Evolutionary conservation across 2,888 invertebrate species (phyloP).

Genomic region (Plebejus melissa): DNA sequence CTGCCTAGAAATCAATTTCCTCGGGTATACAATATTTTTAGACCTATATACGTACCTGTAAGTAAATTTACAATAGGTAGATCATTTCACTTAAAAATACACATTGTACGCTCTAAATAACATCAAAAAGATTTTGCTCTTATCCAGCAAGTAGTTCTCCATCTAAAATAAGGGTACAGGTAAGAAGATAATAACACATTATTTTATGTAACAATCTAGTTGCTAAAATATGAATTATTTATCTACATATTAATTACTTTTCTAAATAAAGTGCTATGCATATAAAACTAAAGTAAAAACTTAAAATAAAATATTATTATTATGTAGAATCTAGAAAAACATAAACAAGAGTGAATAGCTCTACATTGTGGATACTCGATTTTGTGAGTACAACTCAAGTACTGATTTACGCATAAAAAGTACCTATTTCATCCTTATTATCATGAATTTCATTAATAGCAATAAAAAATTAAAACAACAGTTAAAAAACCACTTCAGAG

Average conservation of each 20-base stretch:
- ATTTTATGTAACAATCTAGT: not conserved
- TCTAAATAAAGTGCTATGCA: no score
- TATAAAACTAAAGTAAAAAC: no score
- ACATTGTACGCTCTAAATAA: no score
- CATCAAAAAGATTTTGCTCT: not conserved
- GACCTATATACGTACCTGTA: no score
- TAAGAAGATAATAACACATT: no score
- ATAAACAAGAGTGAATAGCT: not conserved
- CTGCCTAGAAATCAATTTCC: no score
- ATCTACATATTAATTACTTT: no score
- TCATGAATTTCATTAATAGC: not conserved
- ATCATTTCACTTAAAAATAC: no score
- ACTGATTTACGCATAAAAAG: not conserved
- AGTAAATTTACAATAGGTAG: no score
- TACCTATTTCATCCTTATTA: not conserved
- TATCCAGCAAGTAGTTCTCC: not conserved
- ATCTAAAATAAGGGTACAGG: not conserved
- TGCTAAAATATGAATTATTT: not conserved
- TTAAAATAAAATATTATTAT: no score
- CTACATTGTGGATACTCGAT: not conserved
- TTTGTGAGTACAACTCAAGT: not conserved
- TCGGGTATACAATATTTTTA: no score
- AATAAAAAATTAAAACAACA: slow-evolving; percentile 2
- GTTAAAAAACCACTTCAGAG: slow-evolving; percentile 6
- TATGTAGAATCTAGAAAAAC: not conserved